Evolutionary conservation across 1,140 invertebrate species (phyloP).

Genomic region (Magallana gigas): DNA sequence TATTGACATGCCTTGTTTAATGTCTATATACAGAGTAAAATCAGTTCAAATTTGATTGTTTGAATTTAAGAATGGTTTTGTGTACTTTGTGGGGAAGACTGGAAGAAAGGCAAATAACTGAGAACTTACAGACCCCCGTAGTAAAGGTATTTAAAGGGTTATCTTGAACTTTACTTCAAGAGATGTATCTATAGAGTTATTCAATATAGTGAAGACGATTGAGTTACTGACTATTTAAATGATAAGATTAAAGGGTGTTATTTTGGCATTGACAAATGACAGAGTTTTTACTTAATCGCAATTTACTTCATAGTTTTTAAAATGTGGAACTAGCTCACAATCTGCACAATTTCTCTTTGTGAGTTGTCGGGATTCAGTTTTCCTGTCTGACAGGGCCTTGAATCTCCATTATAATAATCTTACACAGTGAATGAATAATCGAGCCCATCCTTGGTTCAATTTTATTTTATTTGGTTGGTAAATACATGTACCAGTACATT

Average conservation of each 20-base stretch:
- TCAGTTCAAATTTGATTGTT: slow-evolving; percentile 5
- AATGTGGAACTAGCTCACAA: background rate
- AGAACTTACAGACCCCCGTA: background rate
- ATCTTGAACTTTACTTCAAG: too few relatives aligned
- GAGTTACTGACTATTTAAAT: background rate
- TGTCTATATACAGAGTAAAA: background rate
- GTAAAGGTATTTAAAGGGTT: background rate
- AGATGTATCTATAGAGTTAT: background rate
- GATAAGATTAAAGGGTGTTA: background rate
- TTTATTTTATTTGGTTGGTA: too few relatives aligned
- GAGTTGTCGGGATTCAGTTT: too few relatives aligned
- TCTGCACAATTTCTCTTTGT: background rate
- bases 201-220: background rate
- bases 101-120: background rate
- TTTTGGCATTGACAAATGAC: background rate
- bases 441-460: too few relatives aligned
- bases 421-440: too few relatives aligned
- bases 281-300: background rate
- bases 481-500: too few relatives aligned
- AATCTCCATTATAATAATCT: too few relatives aligned
- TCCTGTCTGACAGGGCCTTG: too few relatives aligned
- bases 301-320: background rate
- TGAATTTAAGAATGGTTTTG: background rate
- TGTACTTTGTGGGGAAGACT: background rate
- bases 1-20: background rate